Conservation (phyloP, 2,113 vertebrate species). For the Carettochelys insculpta region DNA sequence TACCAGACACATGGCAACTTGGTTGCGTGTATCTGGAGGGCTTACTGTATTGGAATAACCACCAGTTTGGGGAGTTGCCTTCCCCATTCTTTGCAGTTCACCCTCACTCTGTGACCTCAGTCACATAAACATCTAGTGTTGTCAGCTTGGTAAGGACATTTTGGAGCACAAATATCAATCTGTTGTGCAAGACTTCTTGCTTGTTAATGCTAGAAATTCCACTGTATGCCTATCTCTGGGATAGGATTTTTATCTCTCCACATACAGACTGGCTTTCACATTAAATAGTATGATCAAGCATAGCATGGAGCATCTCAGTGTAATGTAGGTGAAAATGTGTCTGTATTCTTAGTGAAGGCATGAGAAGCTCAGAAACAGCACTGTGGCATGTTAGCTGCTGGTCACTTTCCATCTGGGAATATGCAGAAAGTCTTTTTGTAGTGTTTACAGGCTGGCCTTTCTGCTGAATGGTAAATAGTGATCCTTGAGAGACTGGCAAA, state of each 20-base stretch:
- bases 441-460: not conserved
- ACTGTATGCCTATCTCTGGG: not conserved
- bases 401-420: not conserved
- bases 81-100: too few species aligned
- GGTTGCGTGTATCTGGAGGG: too few species aligned
- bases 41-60: too few species aligned
- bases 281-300: not conserved
- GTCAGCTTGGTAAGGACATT: accelerated
- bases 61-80: too few species aligned
- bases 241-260: not conserved
- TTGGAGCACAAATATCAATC: not conserved
- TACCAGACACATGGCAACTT: too few species aligned
- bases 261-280: not conserved
- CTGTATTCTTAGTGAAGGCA: not conserved
- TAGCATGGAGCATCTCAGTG: not conserved
- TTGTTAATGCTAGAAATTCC: not conserved
- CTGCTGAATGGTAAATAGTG: accelerated
- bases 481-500: not conserved
- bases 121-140: not conserved
- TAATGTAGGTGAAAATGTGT: not conserved
- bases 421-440: not conserved
- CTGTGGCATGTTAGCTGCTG: not conserved
- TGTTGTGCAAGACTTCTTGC: not conserved
- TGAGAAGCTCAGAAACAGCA: not conserved
- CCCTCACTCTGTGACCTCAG: too few species aligned